These are phyloP conservation scores for Neuroterus valhalla DNA, from an alignment of 1,140 invertebrate species.

Conservation along the genomic window DNA sequence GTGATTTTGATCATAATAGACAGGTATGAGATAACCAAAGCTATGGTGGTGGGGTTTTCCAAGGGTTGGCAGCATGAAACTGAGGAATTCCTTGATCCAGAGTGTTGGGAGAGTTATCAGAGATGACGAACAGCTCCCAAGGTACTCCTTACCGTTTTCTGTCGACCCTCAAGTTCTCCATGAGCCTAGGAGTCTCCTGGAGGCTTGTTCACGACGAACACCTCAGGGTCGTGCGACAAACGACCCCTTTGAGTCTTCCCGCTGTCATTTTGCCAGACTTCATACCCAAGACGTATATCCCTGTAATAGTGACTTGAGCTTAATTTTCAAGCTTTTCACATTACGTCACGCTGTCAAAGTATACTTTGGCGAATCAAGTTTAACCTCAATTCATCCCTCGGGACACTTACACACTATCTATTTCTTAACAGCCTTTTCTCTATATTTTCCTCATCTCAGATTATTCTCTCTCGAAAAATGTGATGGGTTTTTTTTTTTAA, in stretches of 20 bases:
- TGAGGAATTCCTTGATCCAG: slow-evolving; percentile 13
- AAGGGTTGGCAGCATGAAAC: slow-evolving; percentile 11
- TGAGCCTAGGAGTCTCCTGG: slow-evolving; percentile 12
- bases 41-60: not conserved
- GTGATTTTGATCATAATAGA: not conserved
- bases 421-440: too few species aligned
- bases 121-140: slow-evolving; percentile 29
- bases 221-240: slow-evolving; percentile 28
- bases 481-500: too few species aligned
- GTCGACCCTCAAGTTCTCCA: slow-evolving; percentile 26
- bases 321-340: slow-evolving; percentile 18
- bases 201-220: slow-evolving; percentile 19
- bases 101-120: slow-evolving; percentile 27
- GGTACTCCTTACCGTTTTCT: slow-evolving; percentile 27
- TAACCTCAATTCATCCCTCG: too few species aligned
- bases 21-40: slow-evolving; percentile 15
- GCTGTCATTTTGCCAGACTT: slow-evolving; percentile 12
- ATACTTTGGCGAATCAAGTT: too few species aligned
- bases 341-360: not conserved
- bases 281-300: slow-evolving; percentile 9
- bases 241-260: slow-evolving; percentile 29
- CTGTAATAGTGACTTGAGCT: not conserved
- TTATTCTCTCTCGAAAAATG: too few species aligned
- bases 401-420: too few species aligned
- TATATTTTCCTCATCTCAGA: too few species aligned